Evolutionary conservation across 2,113 vertebrate genomes (phyloP), one percentile per base, ranked within the genome.

Genomic region (Rhinichthys klamathensis): DNA sequence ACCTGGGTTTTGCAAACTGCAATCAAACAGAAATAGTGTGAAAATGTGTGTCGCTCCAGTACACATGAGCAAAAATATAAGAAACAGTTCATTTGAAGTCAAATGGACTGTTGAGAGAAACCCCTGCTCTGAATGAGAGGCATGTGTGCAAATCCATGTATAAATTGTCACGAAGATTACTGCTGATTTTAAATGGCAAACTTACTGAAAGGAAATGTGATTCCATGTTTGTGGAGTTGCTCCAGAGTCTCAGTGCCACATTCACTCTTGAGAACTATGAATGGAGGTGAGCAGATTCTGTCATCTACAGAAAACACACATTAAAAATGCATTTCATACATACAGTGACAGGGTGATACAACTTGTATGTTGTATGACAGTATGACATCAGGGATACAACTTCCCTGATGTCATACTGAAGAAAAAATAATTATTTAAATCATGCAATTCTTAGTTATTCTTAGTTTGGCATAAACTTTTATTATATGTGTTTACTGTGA

Each of bases 1-100:
- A 97, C 96, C 93, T 95, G 95, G 74, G 96, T 96, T 92, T 97
- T 97, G 90, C 96, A 97, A 90, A 97, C 96, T 97, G 87, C 15
- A 32, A 82, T 61, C 69, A 5, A 89, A 90, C 88, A 90, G 86
- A 90, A 82, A 87, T 23, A 76, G 25, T 1, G 46, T 49, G 35
- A 74, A 41, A 88, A 44, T 12, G 25, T 51, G 23, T 74, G 38
- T 3, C 10, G 5, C 79, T 23, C 44, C 38, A 80, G 6, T 27
- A 18, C 15, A 63, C 35, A 25, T 8, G 8, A 63, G 12, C 3
- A 61, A 44, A 61, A 27, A 80, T 25, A 16, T 23, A 65, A 13
- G 25, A 70, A 38, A 21, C 67, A 38, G 67, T 8, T 69, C 32
- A 21, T 38, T 2, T 74, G 21, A 75, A 18, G 49, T 49, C 49